Conservation (phyloP, 2,113 vertebrate genomes). For the Ahaetulla prasina region DNA sequence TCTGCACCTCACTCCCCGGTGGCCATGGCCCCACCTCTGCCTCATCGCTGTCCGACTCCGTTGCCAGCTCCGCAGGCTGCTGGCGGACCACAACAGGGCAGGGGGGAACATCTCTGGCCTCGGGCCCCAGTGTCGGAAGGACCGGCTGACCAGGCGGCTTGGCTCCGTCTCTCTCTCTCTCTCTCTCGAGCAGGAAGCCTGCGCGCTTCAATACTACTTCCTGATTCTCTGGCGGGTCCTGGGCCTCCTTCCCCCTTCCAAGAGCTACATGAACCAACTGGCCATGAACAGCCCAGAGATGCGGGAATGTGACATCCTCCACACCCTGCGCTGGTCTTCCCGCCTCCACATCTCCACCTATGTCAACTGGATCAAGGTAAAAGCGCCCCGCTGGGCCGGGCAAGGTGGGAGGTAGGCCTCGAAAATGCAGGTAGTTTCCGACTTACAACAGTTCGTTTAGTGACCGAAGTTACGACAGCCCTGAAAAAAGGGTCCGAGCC, state of each 20-base stretch:
- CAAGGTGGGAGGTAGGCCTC: no score
- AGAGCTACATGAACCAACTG: constrained; percentile 87
- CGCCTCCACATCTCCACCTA: constrained; percentile 87
- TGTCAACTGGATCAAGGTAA: constrained; percentile 90
- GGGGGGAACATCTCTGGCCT: neutral
- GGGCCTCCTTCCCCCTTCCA: constrained; percentile 90
- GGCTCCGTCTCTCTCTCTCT: neutral
- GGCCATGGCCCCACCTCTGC: no score
- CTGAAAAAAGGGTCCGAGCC: neutral
- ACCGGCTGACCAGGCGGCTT: no score
- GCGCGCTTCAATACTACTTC: constrained; percentile 96
- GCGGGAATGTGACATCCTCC: constrained; percentile 91
- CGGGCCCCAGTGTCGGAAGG: neutral
- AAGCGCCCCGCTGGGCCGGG: neutral
- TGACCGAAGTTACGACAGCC: neutral
- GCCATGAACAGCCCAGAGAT: constrained; percentile 81
- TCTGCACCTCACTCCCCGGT: no score
- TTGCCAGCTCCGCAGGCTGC: no score
- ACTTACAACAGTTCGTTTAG: neutral
- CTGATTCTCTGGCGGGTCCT: constrained; percentile 92
- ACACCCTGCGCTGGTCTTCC: constrained; percentile 93
- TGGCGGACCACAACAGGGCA: no score
- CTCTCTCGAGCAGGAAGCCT: constrained; percentile 81
- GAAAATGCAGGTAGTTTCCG: neutral
- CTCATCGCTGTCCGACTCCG: no score